Conservation (phyloP, 2,888 invertebrate genomes). For the Saturnia pavonia region DNA sequence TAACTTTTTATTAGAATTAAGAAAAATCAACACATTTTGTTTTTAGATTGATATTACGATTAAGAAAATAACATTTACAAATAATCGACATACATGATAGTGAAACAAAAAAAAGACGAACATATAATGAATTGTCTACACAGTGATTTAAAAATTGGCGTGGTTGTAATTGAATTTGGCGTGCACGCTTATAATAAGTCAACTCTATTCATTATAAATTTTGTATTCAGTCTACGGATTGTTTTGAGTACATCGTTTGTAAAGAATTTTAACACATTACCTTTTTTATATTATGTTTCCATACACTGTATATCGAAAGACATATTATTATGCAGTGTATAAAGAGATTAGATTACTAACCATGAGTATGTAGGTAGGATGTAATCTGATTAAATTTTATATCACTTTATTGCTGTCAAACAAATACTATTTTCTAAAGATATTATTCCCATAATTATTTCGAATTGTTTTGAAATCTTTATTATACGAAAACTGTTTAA, state of each 20-base stretch:
- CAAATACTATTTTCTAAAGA: background rate
- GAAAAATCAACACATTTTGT: no score
- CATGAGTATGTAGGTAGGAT: background rate
- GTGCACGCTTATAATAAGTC: background rate
- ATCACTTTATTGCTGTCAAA: slow-evolving; percentile 7
- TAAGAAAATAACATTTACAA: no score
- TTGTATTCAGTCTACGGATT: background rate
- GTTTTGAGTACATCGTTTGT: slow-evolving; percentile 1
- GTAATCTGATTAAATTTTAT: background rate
- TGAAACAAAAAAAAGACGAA: background rate
- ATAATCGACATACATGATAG: background rate
- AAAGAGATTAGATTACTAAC: background rate
- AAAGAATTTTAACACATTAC: background rate
- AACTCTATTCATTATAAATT: background rate
- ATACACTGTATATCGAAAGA: background rate
- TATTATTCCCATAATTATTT: background rate
- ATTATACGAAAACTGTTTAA: background rate
- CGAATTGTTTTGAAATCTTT: background rate
- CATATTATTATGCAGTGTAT: background rate
- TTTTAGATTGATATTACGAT: no score
- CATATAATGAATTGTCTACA: background rate
- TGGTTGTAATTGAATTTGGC: background rate
- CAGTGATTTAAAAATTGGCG: background rate
- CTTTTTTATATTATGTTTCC: background rate
- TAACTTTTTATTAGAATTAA: no score